phyloP scores from a whole-genome alignment of 92 coral and sea anemone genomes.

The Epizoanthus ramosus region DNA sequence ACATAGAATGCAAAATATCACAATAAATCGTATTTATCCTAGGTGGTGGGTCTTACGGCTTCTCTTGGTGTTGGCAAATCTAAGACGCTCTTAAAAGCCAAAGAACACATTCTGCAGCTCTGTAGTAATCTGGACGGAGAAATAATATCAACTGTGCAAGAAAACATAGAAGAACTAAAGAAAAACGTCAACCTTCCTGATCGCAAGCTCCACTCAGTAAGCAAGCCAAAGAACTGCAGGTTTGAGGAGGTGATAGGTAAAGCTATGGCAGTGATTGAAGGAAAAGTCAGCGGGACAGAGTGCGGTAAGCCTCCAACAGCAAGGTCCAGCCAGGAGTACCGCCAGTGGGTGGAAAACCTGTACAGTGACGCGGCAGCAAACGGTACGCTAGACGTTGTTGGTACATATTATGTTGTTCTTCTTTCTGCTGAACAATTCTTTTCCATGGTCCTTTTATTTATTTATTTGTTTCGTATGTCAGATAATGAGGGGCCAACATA shows the following conservation, averaged over 20 bases:
- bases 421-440: too few species aligned
- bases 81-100: constrained; percentile 60
- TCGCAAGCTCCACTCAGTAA: constrained; percentile 50
- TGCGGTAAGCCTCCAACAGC: constrained; percentile 45
- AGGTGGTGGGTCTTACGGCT: constrained; percentile 93
- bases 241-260: constrained; percentile 61
- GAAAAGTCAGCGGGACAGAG: constrained; percentile 39
- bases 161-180: constrained; percentile 60
- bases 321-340: constrained; percentile 70
- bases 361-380: constrained; percentile 61
- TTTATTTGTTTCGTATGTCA: too few species aligned
- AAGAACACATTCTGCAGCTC: constrained; percentile 70
- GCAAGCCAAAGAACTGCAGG: constrained; percentile 44
- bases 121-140: constrained; percentile 85
- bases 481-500: too few species aligned
- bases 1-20: not conserved
- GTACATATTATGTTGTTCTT: too few species aligned
- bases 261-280: constrained; percentile 72
- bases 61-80: constrained; percentile 98
- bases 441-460: too few species aligned
- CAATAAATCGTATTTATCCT: not conserved
- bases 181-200: constrained; percentile 58
- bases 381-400: constrained; percentile 8
- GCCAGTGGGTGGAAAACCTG: constrained; percentile 80
- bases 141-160: constrained; percentile 67